Evolutionary conservation across 2,113 vertebrate species (phyloP), one percentile per base, ranked within the genome.

Genomic region (Cyprinus carpio): DNA sequence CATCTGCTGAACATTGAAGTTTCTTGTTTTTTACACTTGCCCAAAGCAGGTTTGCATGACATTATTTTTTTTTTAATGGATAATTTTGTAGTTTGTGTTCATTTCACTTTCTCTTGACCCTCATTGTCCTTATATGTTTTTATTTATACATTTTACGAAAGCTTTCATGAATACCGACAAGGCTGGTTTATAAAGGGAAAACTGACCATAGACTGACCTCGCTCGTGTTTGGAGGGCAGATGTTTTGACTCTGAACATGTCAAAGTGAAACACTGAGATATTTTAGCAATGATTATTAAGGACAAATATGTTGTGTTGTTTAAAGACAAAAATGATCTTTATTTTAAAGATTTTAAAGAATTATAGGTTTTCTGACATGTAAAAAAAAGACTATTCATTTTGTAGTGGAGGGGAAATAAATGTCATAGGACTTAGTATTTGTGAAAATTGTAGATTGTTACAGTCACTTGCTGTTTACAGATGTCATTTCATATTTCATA

Each of bases 221-320:
- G 6, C 62, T 58, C 75, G 83, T 60, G 64, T 86, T 75, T 89
- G 2, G 12, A 56, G 81, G 23, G 82, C 64, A 1, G 3, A 37
- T 29, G 29, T 49, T 84, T 27, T 20, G 16, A 54, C 18, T 12
- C 18, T 23, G 40, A 71, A 65, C 62, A 29, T 5, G n/a, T 65
- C 11, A 15, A 74, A 15, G 23, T 13, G 69, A 72, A 43, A 12
- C 40, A n/a, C 37, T 43, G 23, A 71, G 11, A 4, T 40, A 6
- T 72, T 72, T 13, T n/a, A 72, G 6, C 2, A 20, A 15, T 34
- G 65, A 13, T 31, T 65, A 29, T 65, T 15, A 67, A 40, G 31
- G 11, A 74, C 4, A 74, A 74, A 74, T 74, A 74, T 43, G 25
- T n/a, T 43, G 12, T 25, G 71, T 46, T 72, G 23, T 75, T 46